Evolutionary conservation across 2,113 vertebrate species (phyloP), one percentile per base, ranked within the genome.

Genomic region (Herpetotheres cachinnans): DNA sequence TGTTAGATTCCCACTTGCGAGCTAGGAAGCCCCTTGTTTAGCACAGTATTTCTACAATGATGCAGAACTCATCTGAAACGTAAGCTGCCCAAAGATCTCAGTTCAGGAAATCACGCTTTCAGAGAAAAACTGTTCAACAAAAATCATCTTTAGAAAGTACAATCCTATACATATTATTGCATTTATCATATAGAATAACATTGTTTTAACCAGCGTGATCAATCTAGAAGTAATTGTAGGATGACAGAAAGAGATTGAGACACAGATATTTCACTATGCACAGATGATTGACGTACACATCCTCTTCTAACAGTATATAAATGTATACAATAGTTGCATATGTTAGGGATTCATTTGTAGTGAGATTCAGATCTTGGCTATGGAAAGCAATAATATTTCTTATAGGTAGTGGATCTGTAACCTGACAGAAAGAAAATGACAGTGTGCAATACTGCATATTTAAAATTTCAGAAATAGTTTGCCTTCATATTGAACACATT

Each of bases 21-120:
- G 61, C 67, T 9, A 49, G 61, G 88, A 90, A 90, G 85, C 87
- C 47, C 87, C 76, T 92, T 82, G 50, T 93, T 92, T 95, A 82
- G 69, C 89, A 61, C 69, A 90, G 27, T 47, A 78, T 62, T 91
- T 84, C 42, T 30, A 50, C 49, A 32, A 3, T 54, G 70, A 71
- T 65, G 66, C 89, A 81, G 36, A 94, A 50, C n/a, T 71, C 91
- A 4, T 71, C 36, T 54, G 76, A 94, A 78, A n/a, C 8, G 5
- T 55, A 54, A 82, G 34, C 47, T 52, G 38, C 18, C 24, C 44
- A 26, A 49, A 82, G 65, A 73, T 34, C 22, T 61, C 49, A 19
- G 49, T n/a, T 91, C 18, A 80, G 82, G 49, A 93, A 96, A 88
- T 42, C 11, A 17, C 34, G 16, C 86, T 92, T 76, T 80, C 86